Base-by-base conservation (phyloP, 2,888 invertebrate genomes). In the Apotomis capreana region DNA sequence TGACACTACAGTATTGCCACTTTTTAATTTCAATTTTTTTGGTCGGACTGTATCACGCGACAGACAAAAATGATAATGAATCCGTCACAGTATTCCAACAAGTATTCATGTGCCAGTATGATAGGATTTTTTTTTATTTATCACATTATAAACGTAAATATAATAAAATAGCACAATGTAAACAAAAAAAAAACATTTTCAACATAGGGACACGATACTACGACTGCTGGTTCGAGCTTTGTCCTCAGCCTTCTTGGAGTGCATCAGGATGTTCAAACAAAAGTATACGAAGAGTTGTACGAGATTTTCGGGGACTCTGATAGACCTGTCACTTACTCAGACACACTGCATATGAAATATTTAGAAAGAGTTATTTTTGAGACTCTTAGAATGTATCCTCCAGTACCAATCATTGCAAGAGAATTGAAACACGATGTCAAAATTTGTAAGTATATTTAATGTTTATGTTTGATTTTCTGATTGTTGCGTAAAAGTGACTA, bases 171-270 rank as follows among this genome's bases (percentile, higher is more conserved):
- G 3, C 6, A 40, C 40, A 3, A 40, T 40, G 5, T 40, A 6
- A 40, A 40, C 0, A 40, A 6, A 40, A 40, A 6, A 40, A 6
- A 40, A 40, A 40, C 6, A 40, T 6, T 40, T 40, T 40, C 6
- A 6, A 40, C 40, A 40, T 49, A 69, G 93, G 93, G 93, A 12
- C 94, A 94, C 75, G 93, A 94, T 74, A 93, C 93, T 0, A 93
- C 91, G 0, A 92, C 93, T 9, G 97, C 98, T 46, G 98, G 97
- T 0, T 96, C 97, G 76, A 97, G 97, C 84, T 98, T 98, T 94
- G 96, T 97, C 74, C 92, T 98, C 5, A 96, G 96, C 77, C 93
- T 97, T 81, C 95, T 98, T 83, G 98, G 97, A 4, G 94, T 96
- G 58, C 95, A 98, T 83, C 96, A 96, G 55, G 94, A 97, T 9